phyloP scores from a whole-genome alignment of 2,113 vertebrate species.

The Myotis lucifugus region DNA sequence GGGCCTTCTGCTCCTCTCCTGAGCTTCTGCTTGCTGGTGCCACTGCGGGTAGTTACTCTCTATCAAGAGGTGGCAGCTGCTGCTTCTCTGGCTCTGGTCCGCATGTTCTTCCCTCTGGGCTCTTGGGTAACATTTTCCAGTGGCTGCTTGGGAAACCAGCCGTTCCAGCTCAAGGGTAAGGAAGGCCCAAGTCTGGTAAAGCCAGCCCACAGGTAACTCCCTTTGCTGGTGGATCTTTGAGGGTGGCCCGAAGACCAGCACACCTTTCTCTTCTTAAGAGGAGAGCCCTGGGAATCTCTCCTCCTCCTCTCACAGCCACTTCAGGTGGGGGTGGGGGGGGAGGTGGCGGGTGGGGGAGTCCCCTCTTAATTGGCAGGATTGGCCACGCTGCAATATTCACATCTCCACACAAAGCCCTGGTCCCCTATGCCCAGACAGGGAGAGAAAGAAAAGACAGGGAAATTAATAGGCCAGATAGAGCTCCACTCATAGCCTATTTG shows the following conservation, averaged over 20 bases:
- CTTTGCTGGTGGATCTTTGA: not conserved
- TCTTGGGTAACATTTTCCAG: constrained; percentile 41
- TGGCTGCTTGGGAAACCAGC: constrained; percentile 25
- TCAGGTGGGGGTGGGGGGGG: not conserved
- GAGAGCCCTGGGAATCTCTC: not conserved
- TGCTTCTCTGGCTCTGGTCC: constrained; percentile 17
- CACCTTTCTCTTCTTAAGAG: not conserved
- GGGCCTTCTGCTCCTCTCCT: not conserved
- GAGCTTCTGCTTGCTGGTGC: not conserved
- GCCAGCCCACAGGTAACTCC: not conserved
- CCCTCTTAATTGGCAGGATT: not conserved
- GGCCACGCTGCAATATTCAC: not conserved
- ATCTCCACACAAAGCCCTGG: not conserved
- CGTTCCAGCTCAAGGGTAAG: not conserved
- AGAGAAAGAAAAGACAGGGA: not conserved
- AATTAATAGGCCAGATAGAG: constrained; percentile 27
- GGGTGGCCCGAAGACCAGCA: not conserved
- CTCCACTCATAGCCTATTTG: constrained; percentile 40
- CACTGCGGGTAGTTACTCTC: not conserved
- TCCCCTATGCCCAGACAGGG: not conserved
- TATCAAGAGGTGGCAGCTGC: constrained; percentile 25
- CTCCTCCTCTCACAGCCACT: not conserved
- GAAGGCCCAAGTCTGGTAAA: not conserved
- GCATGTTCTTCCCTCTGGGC: not conserved
- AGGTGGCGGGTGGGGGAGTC: not conserved